Base-by-base conservation (phyloP, 2,888 invertebrate genomes). In the Drosophila prostipennis region DNA sequence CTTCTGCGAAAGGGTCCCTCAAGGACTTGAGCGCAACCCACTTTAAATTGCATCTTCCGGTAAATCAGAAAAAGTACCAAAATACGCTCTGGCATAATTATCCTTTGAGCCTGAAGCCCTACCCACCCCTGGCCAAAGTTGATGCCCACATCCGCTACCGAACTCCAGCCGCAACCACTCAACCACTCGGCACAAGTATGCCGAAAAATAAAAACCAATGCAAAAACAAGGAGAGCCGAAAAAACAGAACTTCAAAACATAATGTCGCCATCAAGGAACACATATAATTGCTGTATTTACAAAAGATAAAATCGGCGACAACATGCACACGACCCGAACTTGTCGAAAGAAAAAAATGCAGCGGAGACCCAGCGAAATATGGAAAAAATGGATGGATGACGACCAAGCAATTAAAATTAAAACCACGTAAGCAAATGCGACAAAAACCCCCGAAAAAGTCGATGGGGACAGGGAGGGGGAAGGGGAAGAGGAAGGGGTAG, bases 271-370 rank as follows among this genome's bases (percentile, higher is more conserved):
- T 87, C 75, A 70, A 79, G 79, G 84, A 80, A 80, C 69, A 78
- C 61, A 85, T 80, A 86, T 89, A 83, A 89, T 89, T 90, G 87
- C 83, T 77, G 89, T 86, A 86, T 89, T 90, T 86, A 78, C 85
- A 82, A 73, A 78, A 83, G 89, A 90, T 89, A 87, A 89, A 89
- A 86, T 87, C 89, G 63, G 76, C 76, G 65, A 78, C 86, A 80
- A 80, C 83, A 76, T 74, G 77, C 75, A 76, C 77, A 79, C 70
- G 72, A 74, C 75, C 69, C 40, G 46, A 60, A 69, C 54, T 53
- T 45, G 42, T 49, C 23, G 59, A 64, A 59, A 55, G 53, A 49
- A 40, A 58, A 63, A 51, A 58, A 46, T 51, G 57, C 51, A 14
- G 10, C 23, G 7, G 48, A 37, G 23, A 11, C n/a, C 39, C 23